Base-by-base conservation (phyloP, 2,113 vertebrate genomes). In the Herpetotheres cachinnans region DNA sequence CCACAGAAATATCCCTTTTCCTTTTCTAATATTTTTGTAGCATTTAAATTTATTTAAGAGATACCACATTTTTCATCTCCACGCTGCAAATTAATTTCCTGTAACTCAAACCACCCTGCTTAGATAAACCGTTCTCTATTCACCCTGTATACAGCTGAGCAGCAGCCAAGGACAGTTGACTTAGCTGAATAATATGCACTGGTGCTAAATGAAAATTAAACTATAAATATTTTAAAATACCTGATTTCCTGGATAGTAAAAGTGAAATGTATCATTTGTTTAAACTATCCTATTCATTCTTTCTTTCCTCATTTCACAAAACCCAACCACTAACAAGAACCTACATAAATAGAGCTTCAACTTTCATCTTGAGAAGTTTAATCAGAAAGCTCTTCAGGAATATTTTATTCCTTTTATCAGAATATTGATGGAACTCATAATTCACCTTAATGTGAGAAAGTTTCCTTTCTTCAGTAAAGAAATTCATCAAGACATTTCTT, bases 361-460 rank as follows among this genome's bases (percentile, higher is more conserved):
- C 85, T 91, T 94, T 80, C 93, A 85, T 91, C 93, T 80, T 1
- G 3, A 59, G 76, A 84, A 93, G 93, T 90, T 96, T 90, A 95
- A 89, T 91, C 86, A 93, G 83, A 88, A 96, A 87, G 71, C 81
- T 93, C 77, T 56, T 89, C 66, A 54, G 82, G 67, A 95, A 67
- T 92, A 63, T 78, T 94, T 88, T 86, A 95, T 94, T 94, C 74
- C 93, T 96, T 96, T 94, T 82, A 92, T 95, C 93, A 94, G 95
- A 82, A 82, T 61, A 80, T 18, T 91, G 91, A 96, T 87, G 83
- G 93, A 91, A 95, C 70, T 29, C 62, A 58, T 96, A 95, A 97
- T 91, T 97, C 91, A 95, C 65, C 65, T 70, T 84, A 95, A 95
- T 58, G 83, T 25, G 73, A 80, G 73, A 69, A 85, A 91, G 89